phyloP scores from a whole-genome alignment of 2,797 vertebrate genomes.

The Hydrophis major region DNA sequence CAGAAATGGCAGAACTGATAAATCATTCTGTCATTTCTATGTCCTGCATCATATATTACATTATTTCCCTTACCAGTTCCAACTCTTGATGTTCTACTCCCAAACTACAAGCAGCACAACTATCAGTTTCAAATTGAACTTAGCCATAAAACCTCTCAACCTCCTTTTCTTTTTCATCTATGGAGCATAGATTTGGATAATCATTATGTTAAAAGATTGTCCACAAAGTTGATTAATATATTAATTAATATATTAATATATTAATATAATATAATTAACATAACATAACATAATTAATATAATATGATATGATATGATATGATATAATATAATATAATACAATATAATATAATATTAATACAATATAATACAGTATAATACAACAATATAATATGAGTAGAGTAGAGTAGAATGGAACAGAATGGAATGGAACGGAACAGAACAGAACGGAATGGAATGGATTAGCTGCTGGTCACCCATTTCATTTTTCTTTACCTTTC shows the following conservation, averaged over 20 bases:
- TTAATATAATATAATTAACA: no score
- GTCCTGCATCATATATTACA: not conserved
- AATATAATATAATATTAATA: no score
- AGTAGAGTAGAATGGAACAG: no score
- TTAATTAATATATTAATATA: no score
- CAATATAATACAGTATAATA: no score
- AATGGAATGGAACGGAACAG: no score
- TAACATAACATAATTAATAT: no score
- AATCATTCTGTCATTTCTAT: not conserved
- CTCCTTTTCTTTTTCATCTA: not conserved
- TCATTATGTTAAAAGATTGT: not conserved
- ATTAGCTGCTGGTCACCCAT: not conserved
- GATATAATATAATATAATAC: no score
- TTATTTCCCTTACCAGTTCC: not conserved
- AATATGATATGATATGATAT: no score
- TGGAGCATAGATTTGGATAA: not conserved
- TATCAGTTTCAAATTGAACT: not conserved
- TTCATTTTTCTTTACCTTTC: not conserved
- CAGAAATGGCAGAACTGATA: not conserved
- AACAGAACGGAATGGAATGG: no score
- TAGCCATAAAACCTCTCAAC: not conserved
- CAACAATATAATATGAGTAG: no score
- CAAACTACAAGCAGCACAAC: not conserved
- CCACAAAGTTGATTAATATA: not conserved
- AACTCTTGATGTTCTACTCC: not conserved